Evolutionary conservation across 2,113 vertebrate species (phyloP), one percentile per base, ranked within the genome.

Genomic region (Mesoclemmys tuberculata): DNA sequence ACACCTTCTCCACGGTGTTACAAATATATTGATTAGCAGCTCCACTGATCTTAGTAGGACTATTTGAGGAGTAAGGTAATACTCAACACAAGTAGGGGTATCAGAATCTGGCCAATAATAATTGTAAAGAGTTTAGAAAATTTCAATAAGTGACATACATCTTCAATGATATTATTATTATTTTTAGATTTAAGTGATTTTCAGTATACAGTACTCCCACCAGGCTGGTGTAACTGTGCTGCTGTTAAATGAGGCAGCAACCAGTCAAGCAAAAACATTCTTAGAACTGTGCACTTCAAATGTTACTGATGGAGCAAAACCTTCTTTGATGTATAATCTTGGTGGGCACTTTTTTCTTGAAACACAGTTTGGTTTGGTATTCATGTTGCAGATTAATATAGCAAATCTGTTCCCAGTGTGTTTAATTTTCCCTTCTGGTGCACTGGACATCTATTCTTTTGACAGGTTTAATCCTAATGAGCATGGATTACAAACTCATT

Each of bases 21-120:
- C 82, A 51, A 51, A 90, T 84, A 44, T 48, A 61, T 31, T 52
- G 84, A 61, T 79, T 44, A 81, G 61, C 55, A 82, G 71, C 84
- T 52, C 44, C 84, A 85, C 0, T 83, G 91, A 85, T 83, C 85
- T 29, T 46, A 46, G 52, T 31, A 96, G 92, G 95, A 93, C 92
- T 94, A 97, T 82, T 84, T 26, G 24, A 92, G 87, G 94, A 88
- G 90, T 31, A 91, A 92, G 93, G 74, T 41, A 82, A 80, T 93
- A 86, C 27, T 90, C 91, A 87, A 88, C 88, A 75, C 85, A 16
- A 91, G 84, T 88, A 68, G 18, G 35, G 19, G 7, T n/a, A 68
- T 68, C 61, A 68, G 61, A 68, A 68, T 19, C 88, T 80, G 54
- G 51, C 58, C 54, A 88, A 10, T 82, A 31, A 18, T 18, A n/a